phyloP scores from a whole-genome alignment of 2,888 invertebrate species.

The Yponomeuta malinellus region DNA sequence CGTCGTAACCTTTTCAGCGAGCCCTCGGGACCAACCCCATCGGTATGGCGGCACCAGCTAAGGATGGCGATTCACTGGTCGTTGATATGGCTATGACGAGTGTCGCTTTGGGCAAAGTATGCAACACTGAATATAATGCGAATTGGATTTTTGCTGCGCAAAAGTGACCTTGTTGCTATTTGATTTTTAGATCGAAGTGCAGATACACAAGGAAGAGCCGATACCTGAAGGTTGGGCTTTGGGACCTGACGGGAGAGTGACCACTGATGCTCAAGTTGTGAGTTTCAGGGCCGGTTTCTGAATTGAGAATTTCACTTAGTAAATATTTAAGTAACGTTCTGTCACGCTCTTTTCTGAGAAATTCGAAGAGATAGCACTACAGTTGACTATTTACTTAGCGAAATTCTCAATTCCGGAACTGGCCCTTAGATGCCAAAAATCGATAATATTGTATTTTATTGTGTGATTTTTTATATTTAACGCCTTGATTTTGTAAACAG shows the following conservation, averaged over 20 bases:
- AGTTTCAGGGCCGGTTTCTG: constrained; percentile 16
- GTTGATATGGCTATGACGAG: constrained; percentile 96
- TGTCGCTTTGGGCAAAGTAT: constrained; percentile 93
- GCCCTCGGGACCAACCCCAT: constrained; percentile 95
- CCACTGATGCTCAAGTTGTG: constrained; percentile 78
- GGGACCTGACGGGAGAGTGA: constrained; percentile 76
- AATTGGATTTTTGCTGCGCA: not conserved
- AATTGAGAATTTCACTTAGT: too few species aligned
- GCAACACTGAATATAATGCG: not conserved
- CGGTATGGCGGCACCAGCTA: constrained; percentile 83
- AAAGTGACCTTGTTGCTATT: not conserved
- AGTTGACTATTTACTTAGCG: too few species aligned
- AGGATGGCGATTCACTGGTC: constrained; percentile 82
- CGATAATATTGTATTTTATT: too few species aligned
- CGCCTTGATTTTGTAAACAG: not conserved
- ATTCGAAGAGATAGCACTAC: too few species aligned
- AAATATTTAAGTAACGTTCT: too few species aligned
- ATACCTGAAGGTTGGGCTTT: constrained; percentile 93
- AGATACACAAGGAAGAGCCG: constrained; percentile 82
- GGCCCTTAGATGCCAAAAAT: not conserved
- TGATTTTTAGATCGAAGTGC: constrained; percentile 83
- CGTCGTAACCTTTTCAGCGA: constrained; percentile 46
- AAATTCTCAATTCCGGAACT: too few species aligned
- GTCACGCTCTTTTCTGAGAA: too few species aligned
- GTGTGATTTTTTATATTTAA: too few species aligned